phyloP scores from a whole-genome alignment of 2,113 vertebrate genomes.

The Anoura caudifer region DNA sequence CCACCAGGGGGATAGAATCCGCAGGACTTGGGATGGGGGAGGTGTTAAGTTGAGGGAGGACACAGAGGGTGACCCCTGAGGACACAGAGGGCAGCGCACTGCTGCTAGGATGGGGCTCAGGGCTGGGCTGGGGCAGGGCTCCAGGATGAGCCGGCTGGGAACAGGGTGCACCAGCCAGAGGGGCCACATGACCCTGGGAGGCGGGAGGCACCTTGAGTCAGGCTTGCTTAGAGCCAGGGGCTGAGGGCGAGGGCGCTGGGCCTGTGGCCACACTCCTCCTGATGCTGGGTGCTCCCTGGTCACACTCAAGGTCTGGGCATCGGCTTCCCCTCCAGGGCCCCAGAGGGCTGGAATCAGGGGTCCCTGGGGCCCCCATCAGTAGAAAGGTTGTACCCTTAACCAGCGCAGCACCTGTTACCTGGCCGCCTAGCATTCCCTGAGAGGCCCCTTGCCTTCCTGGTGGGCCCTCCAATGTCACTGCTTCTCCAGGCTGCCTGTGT shows the following conservation, averaged over 20 bases:
- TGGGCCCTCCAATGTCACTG: rapidly evolving
- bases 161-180: not conserved
- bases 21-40: rapidly evolving
- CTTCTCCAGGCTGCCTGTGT: not conserved
- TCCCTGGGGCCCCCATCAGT: not conserved
- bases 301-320: too few species aligned
- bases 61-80: rapidly evolving
- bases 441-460: not conserved
- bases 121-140: not conserved
- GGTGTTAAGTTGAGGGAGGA: too few species aligned
- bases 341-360: not conserved
- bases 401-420: not conserved
- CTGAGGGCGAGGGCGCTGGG: not conserved
- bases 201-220: rapidly evolving
- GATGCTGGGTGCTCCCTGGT: not conserved
- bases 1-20: rapidly evolving
- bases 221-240: not conserved
- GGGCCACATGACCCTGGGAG: not conserved
- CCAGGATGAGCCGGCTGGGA: not conserved
- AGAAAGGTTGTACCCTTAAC: not conserved
- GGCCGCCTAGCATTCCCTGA: not conserved
- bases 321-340: not conserved
- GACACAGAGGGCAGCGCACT: rapidly evolving
- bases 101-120: not conserved
- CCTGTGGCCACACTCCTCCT: not conserved